Percentiles rank a stretch among this genome's conserved stretches.
phyloP scores from a whole-genome alignment of 2,113 vertebrate species.

The Chrysemys picta region DNA sequence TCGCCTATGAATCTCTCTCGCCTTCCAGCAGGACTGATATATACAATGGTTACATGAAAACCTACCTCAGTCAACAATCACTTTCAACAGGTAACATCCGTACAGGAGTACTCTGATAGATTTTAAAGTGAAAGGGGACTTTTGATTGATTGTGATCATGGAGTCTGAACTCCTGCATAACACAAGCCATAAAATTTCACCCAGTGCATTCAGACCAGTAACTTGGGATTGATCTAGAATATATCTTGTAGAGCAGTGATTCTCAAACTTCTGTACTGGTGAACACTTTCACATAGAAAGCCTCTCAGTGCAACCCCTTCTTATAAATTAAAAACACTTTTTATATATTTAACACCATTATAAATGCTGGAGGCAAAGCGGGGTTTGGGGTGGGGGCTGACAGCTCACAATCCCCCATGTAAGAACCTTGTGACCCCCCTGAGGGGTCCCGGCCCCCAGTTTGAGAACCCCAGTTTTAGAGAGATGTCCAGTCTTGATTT shows the following conservation, averaged over 20 bases:
- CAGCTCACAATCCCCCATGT: no score
- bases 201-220: neutral
- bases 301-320: no score
- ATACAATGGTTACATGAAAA: constrained; percentile 17
- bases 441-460: no score
- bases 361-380: no score
- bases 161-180: neutral
- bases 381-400: no score
- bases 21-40: neutral
- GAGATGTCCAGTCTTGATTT: neutral
- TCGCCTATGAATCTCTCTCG: neutral
- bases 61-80: constrained; percentile 9
- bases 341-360: no score
- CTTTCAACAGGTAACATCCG: neutral
- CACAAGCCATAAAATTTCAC: neutral
- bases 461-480: neutral
- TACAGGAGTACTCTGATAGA: neutral
- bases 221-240: neutral
- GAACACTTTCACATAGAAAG: no score
- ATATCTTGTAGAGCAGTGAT: neutral
- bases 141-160: neutral
- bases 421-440: no score
- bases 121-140: neutral
- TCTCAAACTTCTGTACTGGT: no score
- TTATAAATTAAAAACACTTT: no score